Evolutionary conservation across 2,888 invertebrate species (phyloP), one percentile per base, ranked within the genome.

Genomic region (Eupithecia exiguata): DNA sequence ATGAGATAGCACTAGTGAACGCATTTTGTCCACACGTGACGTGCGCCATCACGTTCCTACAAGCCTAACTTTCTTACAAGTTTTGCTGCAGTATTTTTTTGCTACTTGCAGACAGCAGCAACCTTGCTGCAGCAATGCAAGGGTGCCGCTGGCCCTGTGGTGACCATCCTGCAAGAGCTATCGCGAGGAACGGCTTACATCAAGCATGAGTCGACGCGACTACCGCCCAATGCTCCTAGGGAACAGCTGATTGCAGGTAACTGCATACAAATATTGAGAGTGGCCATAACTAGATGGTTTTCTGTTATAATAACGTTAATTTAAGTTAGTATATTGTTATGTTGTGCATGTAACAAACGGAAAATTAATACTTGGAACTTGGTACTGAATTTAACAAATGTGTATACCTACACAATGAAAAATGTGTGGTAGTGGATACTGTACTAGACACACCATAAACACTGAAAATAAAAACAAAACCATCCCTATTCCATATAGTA

Each of bases 171-270:
- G 69, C 88, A 87, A 2, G 81, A 83, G 49, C 81, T 91, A 75
- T 84, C 87, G 46, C 83, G 79, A 40, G 83, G 82, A 67, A 76
- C 79, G 36, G 74, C 72, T 10, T 70, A 70, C 12, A 78, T 79
- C 80, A 84, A 84, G 80, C 80, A 78, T 74, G 82, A 83, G 77
- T 70, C 77, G 74, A 83, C 85, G 49, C 80, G 73, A 12, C 78
- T 86, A 49, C 88, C 88, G 5, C 75, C 77, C 18, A 49, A 75
- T 16, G 87, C 91, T 25, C 86, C 84, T 78, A 89, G 84, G 76
- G 87, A 89, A 0, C 87, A 89, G 25, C 87, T 93, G 1, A 83
- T 92, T 6, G 81, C 88, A 2, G 84, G 92, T 92, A 38, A 77
- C 46, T 46, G 7, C 18, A n/a, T n/a, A n/a, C 46, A 18, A 5